phyloP scores from a whole-genome alignment of 2,113 vertebrate genomes.

The Myiopsitta monachus region DNA sequence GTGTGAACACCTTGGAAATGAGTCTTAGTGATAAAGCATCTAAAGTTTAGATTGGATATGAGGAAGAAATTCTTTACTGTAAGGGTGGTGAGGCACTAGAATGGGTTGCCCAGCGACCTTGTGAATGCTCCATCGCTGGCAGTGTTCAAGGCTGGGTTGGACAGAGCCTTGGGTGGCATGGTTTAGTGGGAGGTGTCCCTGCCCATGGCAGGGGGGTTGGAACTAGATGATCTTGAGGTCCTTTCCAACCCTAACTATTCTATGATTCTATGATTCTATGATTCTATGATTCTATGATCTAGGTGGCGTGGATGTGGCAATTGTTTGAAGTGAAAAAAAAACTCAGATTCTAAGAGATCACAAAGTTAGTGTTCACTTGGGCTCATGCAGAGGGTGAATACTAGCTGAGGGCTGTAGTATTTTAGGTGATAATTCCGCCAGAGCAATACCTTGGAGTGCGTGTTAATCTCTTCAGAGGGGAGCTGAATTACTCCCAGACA shows the following conservation, averaged over 20 bases:
- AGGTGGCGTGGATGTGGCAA: neutral
- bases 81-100: too few relatives aligned
- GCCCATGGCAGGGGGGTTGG: too few relatives aligned
- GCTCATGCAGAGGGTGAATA: neutral
- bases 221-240: too few relatives aligned
- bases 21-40: neutral
- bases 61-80: too few relatives aligned
- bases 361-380: neutral
- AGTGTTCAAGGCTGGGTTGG: too few relatives aligned
- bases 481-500: neutral
- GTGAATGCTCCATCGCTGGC: too few relatives aligned
- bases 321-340: neutral
- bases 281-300: neutral
- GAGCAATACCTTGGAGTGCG: neutral
- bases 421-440: neutral
- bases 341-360: neutral
- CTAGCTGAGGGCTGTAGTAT: neutral
- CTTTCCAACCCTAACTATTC: too few relatives aligned
- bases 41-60: too few relatives aligned
- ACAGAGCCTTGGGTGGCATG: too few relatives aligned
- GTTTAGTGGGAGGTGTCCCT: too few relatives aligned
- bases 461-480: neutral
- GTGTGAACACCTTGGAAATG: neutral
- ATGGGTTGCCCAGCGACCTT: too few relatives aligned
- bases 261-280: too few relatives aligned